phyloP scores from a whole-genome alignment of 2,113 vertebrate species.

The Hyaena hyaena region DNA sequence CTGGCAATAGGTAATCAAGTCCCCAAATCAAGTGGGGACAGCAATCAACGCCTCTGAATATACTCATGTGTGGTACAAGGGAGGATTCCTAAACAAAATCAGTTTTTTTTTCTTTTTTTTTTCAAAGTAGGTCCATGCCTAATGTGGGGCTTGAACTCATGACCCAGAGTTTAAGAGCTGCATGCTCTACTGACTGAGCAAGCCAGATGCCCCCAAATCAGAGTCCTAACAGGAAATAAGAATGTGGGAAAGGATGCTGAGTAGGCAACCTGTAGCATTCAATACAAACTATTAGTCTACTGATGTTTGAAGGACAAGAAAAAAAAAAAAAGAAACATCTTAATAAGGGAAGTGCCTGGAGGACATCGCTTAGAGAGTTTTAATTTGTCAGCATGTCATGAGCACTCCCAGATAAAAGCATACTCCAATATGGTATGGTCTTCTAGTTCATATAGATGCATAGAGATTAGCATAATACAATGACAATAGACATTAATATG shows the following conservation, averaged over 20 bases:
- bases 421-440: not conserved
- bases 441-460: not conserved
- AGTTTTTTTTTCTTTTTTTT: not conserved
- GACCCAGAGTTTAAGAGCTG: too few relatives aligned
- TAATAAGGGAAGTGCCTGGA: not conserved
- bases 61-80: accelerated
- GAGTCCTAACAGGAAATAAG: not conserved
- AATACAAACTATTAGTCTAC: not conserved
- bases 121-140: too few relatives aligned
- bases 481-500: not conserved
- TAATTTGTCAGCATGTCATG: not conserved
- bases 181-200: too few relatives aligned
- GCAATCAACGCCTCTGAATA: accelerated
- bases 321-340: not conserved
- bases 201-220: not conserved
- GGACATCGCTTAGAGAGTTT: not conserved
- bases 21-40: not conserved
- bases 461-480: not conserved
- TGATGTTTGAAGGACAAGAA: not conserved
- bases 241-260: not conserved
- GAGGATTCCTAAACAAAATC: not conserved
- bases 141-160: too few relatives aligned
- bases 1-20: not conserved
- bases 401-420: not conserved
- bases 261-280: not conserved